Base-by-base conservation (phyloP, 1,140 invertebrate species). In the Eriosoma lanigerum region DNA sequence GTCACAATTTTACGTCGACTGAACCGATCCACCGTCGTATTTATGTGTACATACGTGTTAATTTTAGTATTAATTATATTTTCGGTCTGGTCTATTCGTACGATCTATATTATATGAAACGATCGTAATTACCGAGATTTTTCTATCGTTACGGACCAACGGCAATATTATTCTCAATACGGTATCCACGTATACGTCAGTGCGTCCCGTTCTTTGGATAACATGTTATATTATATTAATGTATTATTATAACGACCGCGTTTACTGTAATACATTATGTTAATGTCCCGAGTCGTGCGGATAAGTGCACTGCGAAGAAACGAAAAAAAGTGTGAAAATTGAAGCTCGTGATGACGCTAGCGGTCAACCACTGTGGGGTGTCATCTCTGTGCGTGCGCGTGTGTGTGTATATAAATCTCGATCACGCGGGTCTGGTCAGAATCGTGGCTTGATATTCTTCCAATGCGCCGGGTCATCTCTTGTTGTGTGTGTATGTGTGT, bases 361-460 rank as follows among this genome's bases (percentile, higher is more conserved):
- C 44, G 75, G 75, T 78, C 75, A 78, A 78, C 75, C 75, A 48
- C 75, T 44, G 24, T 48, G 75, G 75, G 75, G 75, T 78, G 75
- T 78, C 75, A 78, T 78, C 75, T 58, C 68, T 72, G 24, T 26
- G 24, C 46, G 48, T 50, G 68, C 26, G 58, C 19, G 38, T 56
- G 75, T 62, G 56, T 75, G 72, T 19, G 21, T 38, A 52, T 78
- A 44, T 66, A 78, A 78, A 78, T 78, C 75, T 78, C 75, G 75
- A 78, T 78, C 75, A 78, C 75, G 75, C 75, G 75, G 73, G 73
- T 76, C 56, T 24, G 75, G 75, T 78, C 75, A 78, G 75, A 60
- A 62, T 78, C 75, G 75, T 78, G 75, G 75, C 75, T 78, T 78
- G 75, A 78, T 78, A 62, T 78, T 62, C 32, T 48, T 78, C 56